phyloP scores from a whole-genome alignment of 2,888 invertebrate species.

The Hesperia comma region DNA sequence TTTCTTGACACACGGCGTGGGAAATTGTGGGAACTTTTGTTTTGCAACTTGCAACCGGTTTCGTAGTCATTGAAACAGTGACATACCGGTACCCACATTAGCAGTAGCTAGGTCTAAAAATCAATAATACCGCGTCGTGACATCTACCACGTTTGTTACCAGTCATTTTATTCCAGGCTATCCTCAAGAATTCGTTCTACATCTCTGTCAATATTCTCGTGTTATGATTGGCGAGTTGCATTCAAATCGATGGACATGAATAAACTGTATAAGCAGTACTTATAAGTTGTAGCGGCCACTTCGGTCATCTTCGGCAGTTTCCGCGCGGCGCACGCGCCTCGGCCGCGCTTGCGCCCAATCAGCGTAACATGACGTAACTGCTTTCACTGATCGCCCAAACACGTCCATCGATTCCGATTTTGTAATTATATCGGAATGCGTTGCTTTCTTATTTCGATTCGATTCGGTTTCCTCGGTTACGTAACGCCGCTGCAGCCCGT shows the following conservation, averaged over 20 bases:
- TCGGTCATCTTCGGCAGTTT: conserved; percentile 22
- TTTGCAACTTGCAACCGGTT: conserved; percentile 3
- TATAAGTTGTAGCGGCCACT: not conserved
- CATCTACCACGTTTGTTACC: too few relatives aligned
- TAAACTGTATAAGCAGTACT: too few relatives aligned
- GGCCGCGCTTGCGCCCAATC: conserved; percentile 37
- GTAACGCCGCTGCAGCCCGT: conserved; percentile 48
- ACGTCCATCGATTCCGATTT: conserved; percentile 48
- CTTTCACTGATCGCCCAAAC: conserved; percentile 69
- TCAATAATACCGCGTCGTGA: too few relatives aligned
- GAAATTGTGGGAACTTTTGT: conserved; percentile 1
- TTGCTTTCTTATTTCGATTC: conserved; percentile 72
- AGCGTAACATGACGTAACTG: conserved; percentile 62
- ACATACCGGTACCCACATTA: too few relatives aligned
- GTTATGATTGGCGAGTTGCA: too few relatives aligned
- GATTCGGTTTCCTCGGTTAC: conserved; percentile 66
- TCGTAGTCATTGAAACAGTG: not conserved
- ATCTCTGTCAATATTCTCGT: too few relatives aligned
- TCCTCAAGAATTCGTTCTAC: too few relatives aligned
- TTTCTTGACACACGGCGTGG: conserved; percentile 2
- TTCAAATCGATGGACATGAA: too few relatives aligned
- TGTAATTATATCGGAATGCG: conserved; percentile 76
- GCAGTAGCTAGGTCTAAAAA: too few relatives aligned
- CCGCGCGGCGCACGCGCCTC: conserved; percentile 25
- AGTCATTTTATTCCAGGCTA: too few relatives aligned